Conservation (phyloP, 2,113 vertebrate species). For the western clawed frog (Xenopus tropicalis) region DNA sequence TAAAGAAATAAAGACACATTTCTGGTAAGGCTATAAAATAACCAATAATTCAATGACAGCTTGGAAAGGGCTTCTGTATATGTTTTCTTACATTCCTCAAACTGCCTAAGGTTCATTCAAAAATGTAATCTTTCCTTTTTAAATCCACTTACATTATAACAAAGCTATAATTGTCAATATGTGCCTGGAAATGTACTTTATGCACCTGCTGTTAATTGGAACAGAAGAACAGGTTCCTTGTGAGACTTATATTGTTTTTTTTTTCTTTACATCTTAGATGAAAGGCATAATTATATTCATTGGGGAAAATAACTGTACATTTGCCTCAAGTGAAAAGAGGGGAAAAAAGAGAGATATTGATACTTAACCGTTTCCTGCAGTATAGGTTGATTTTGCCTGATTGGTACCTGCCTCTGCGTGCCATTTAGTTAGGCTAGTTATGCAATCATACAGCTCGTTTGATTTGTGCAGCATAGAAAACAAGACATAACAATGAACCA, state of each 20-base stretch:
- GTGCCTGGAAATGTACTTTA: constrained; percentile 57
- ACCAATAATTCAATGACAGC: neutral
- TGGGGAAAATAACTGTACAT: constrained; percentile 60
- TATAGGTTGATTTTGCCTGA: too few relatives aligned
- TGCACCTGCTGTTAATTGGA: constrained; percentile 54
- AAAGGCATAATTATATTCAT: constrained; percentile 63
- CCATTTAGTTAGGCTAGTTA: too few relatives aligned
- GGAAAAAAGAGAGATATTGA: constrained; percentile 9
- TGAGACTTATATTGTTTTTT: constrained; percentile 49
- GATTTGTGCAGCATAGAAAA: too few relatives aligned
- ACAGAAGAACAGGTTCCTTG: constrained; percentile 54
- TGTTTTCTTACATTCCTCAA: constrained; percentile 15
- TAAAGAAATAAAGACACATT: neutral
- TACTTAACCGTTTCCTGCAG: constrained; percentile 26
- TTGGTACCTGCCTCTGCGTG: too few relatives aligned
- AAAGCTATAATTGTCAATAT: constrained; percentile 54
- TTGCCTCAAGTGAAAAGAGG: constrained; percentile 59
- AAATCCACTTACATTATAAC: constrained; percentile 48
- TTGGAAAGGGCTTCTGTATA: constrained; percentile 16
- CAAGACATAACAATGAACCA: too few relatives aligned
- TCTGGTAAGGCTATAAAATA: neutral
- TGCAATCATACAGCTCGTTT: too few relatives aligned
- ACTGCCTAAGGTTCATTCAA: constrained; percentile 39
- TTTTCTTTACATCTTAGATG: constrained; percentile 66
- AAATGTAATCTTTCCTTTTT: constrained; percentile 40